A percentile compares a stretch with the other conserved stretches of the same genome.
Conservation (phyloP, 2,888 invertebrate species). For the Monopis laevigella region DNA sequence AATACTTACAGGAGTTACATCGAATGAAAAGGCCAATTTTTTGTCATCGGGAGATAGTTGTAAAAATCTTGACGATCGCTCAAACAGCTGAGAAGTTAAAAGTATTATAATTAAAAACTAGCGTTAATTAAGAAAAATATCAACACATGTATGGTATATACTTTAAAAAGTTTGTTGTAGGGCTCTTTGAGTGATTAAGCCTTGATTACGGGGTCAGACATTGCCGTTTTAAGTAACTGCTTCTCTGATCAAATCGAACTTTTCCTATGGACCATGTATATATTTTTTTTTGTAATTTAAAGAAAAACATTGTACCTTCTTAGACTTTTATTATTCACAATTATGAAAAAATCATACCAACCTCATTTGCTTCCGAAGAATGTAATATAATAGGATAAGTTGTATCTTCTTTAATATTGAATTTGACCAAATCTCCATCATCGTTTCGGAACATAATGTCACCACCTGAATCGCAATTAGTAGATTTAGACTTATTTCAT, state of each 20-base stretch:
- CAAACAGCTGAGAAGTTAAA: constrained; percentile 21
- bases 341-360: no score
- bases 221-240: no score
- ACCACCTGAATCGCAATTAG: not conserved
- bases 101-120: not conserved
- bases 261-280: no score
- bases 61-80: constrained; percentile 39
- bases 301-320: no score
- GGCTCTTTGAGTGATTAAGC: no score
- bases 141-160: not conserved
- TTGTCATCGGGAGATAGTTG: constrained; percentile 35
- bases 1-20: constrained; percentile 38
- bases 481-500: not conserved
- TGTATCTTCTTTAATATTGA: not conserved
- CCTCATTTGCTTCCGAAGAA: constrained; percentile 1
- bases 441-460: constrained; percentile 1
- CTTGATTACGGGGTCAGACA: no score
- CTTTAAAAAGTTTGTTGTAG: not conserved
- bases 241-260: no score
- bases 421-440: not conserved
- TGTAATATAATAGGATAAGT: not conserved
- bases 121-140: not conserved
- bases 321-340: no score
- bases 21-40: constrained; percentile 37
- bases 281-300: no score